phyloP scores from a whole-genome alignment of 2,797 vertebrate genomes.

The Alfaro cultratus region DNA sequence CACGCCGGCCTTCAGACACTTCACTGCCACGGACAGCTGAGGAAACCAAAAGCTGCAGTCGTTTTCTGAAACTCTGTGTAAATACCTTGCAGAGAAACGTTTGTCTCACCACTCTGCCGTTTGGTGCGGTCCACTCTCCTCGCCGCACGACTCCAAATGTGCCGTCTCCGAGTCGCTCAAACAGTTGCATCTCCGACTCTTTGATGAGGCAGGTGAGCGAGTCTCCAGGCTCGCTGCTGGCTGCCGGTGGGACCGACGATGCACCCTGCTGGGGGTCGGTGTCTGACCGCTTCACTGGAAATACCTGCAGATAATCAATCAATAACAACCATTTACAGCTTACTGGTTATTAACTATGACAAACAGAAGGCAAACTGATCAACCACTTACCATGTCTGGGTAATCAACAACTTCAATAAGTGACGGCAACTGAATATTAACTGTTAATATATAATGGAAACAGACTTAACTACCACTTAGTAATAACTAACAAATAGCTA shows the following conservation, averaged over 20 bases:
- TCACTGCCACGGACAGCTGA: conserved; percentile 94
- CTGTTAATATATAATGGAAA: neutral
- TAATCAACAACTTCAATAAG: neutral
- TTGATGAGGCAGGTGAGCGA: conserved; percentile 94
- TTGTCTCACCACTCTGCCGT: conserved; percentile 87
- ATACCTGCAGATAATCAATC: conserved; percentile 83
- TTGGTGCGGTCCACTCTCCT: conserved; percentile 92
- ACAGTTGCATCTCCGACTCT: conserved; percentile 91
- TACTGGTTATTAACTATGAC: neutral
- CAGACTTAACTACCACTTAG: too few relatives aligned
- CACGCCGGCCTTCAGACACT: conserved; percentile 94
- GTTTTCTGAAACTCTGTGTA: neutral
- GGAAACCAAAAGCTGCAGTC: neutral
- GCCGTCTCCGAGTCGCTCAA: conserved; percentile 94
- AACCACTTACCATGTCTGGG: neutral
- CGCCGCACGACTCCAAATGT: conserved; percentile 94
- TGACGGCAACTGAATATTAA: neutral
- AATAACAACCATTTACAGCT: neutral
- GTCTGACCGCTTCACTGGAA: conserved; percentile 92
- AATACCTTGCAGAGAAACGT: neutral
- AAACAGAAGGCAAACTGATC: neutral
- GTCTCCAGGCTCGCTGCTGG: conserved; percentile 81
- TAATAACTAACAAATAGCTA: too few relatives aligned
- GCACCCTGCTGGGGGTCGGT: conserved; percentile 84
- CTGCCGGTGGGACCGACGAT: conserved; percentile 54